phyloP scores from a whole-genome alignment of 2,888 invertebrate genomes.

The Buathra laborator region DNA sequence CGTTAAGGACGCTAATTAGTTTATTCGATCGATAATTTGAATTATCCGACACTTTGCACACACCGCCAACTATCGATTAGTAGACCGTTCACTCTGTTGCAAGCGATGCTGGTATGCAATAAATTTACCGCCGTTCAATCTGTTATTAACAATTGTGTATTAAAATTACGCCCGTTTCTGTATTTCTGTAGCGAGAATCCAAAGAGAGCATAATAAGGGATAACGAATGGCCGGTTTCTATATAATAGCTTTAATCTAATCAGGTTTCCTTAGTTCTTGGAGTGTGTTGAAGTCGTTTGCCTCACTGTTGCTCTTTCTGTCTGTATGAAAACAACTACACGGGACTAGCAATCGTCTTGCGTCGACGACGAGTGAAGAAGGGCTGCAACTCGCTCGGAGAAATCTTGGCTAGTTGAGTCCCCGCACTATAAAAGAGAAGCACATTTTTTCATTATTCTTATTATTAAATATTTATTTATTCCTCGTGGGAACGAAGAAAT shows the following conservation, averaged over 20 bases:
- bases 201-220: background rate
- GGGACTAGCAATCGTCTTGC: conserved; percentile 82
- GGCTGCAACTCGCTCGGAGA: conserved; percentile 81
- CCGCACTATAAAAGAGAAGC: conserved; percentile 76
- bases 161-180: background rate
- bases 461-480: background rate
- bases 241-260: background rate
- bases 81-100: too few species aligned
- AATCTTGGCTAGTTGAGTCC: conserved; percentile 75
- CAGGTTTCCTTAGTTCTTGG: background rate
- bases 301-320: background rate
- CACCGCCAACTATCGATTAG: background rate
- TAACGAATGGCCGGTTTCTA: background rate
- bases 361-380: conserved; percentile 79
- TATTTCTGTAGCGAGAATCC: background rate
- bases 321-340: conserved; percentile 4
- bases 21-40: background rate
- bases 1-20: background rate
- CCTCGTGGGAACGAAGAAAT: too few species aligned
- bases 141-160: too few species aligned
- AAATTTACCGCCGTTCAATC: too few species aligned
- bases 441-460: conserved; percentile 1
- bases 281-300: background rate
- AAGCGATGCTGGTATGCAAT: too few species aligned
- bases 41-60: background rate